Conservation (phyloP, 2,113 vertebrate species). For the Clupea harengus region DNA sequence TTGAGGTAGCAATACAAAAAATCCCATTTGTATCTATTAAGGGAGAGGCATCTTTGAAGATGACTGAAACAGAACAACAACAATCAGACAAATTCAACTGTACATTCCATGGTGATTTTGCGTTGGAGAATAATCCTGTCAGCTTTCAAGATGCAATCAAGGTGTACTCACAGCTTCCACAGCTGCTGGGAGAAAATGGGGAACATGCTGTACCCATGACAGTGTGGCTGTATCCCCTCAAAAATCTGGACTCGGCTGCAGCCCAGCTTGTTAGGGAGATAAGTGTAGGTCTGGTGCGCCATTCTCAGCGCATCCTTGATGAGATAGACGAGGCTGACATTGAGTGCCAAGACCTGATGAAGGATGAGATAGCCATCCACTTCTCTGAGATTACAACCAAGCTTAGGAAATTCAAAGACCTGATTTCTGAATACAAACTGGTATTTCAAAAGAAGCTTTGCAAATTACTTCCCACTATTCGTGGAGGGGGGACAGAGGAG, state of each 20-base stretch:
- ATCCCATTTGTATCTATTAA: constrained; percentile 38
- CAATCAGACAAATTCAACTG: constrained; percentile 40
- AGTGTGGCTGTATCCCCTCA: constrained; percentile 40
- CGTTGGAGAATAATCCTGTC: constrained; percentile 37
- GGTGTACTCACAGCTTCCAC: constrained; percentile 43
- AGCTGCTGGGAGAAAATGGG: constrained; percentile 38
- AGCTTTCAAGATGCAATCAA: constrained; percentile 43
- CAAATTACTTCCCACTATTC: constrained; percentile 38
- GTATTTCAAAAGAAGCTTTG: constrained; percentile 44
- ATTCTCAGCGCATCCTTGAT: constrained; percentile 36
- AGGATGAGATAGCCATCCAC: constrained; percentile 22
- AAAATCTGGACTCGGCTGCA: constrained; percentile 43
- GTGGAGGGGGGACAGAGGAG: constrained; percentile 42
- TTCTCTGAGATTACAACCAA: constrained; percentile 44
- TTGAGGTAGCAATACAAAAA: constrained; percentile 36
- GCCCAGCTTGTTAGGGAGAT: constrained; percentile 45
- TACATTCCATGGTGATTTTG: constrained; percentile 50
- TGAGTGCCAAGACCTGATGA: constrained; percentile 46
- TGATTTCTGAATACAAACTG: constrained; percentile 39
- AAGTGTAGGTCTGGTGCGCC: constrained; percentile 38
- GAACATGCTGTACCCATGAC: constrained; percentile 40
- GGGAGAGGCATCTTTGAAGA: constrained; percentile 32
- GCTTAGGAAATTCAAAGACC: constrained; percentile 35
- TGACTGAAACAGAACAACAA: constrained; percentile 35
- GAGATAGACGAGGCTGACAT: constrained; percentile 34